Evolutionary conservation across 2,113 vertebrate species (phyloP), one percentile per base, ranked within the genome.

Genomic region (Sciurus niger): DNA sequence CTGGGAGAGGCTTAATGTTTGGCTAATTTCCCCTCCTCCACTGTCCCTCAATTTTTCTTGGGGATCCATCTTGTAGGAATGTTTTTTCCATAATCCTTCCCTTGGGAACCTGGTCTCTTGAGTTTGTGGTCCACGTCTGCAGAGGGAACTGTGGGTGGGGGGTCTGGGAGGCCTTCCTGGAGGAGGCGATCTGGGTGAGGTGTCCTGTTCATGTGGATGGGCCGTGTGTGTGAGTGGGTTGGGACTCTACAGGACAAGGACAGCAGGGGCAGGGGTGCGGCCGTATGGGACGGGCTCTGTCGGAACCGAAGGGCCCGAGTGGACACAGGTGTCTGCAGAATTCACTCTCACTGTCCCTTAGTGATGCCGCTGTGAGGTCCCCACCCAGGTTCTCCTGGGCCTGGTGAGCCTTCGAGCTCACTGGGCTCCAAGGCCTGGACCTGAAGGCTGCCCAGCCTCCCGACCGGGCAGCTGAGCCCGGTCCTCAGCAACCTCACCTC

Each of bases 261-360:
- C 22, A 1, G 55, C 30, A 12, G 0, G 13, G 48, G 40, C 20
- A 18, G 53, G 84, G 46, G 67, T 22, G 2, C 32, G 28, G n/a
- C 14, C 11, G 46, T 34, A 7, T 22, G 74, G 93, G 17, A 34
- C 7, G 13, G 48, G 25, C 7, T 40, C 20, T 68, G 68, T 67
- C 9, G 14, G 6, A 25, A 2, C 9, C 13, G 53, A 73, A 34
- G 20, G n/a, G 6, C 7, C 14, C 6, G 8, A 48, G 24, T 24
- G 28, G 53, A 10, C 18, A 32, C 30, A 63, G 18, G 14, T 4
- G 32, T 37, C 11, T 0, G 32, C 4, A 34, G 60, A 40, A 32
- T 20, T 72, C 17, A 3, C 25, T 48, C 30, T 17, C 17, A 2
- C 1, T 37, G 67, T 10, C 24, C 6, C 0, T 0, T 0, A 40